phyloP scores from a whole-genome alignment of 2,888 invertebrate genomes.

The Meteorus cinctellus region DNA sequence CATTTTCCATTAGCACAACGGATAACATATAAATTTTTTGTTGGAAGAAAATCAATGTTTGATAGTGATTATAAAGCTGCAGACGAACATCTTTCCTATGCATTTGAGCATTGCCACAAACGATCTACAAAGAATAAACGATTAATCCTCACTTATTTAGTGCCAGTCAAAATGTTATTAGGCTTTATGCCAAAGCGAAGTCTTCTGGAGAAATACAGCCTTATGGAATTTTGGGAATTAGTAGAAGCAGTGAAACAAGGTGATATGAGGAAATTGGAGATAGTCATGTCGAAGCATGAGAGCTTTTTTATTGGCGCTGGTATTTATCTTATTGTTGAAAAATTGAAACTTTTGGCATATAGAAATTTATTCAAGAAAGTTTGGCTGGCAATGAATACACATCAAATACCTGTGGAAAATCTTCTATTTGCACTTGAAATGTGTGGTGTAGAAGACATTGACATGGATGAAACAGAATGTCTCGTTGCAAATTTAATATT shows the following conservation, averaged over 20 bases:
- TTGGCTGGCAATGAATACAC: slow-evolving; percentile 83
- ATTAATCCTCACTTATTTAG: slow-evolving; percentile 93
- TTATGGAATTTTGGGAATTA: slow-evolving; percentile 92
- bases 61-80: slow-evolving; percentile 96
- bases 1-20: slow-evolving; percentile 93
- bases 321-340: slow-evolving; percentile 98
- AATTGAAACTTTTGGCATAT: slow-evolving; percentile 94
- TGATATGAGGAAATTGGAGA: slow-evolving; percentile 87
- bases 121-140: slow-evolving; percentile 90
- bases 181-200: slow-evolving; percentile 93
- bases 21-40: slow-evolving; percentile 97
- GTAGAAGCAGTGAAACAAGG: slow-evolving; percentile 92
- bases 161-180: slow-evolving; percentile 97
- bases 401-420: slow-evolving; percentile 91
- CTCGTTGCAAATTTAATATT: slow-evolving; percentile 97
- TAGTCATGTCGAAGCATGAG: slow-evolving; percentile 89
- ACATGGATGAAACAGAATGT: slow-evolving; percentile 96
- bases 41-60: slow-evolving; percentile 98
- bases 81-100: slow-evolving; percentile 93
- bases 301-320: slow-evolving; percentile 95
- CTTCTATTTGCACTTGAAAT: slow-evolving; percentile 88
- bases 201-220: slow-evolving; percentile 90
- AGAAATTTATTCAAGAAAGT: slow-evolving; percentile 97
- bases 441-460: slow-evolving; percentile 89
- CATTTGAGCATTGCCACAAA: slow-evolving; percentile 92